Evolutionary conservation across 2,797 vertebrate species (phyloP), one percentile per base, ranked within the genome.

Genomic region (Labroides dimidiatus): DNA sequence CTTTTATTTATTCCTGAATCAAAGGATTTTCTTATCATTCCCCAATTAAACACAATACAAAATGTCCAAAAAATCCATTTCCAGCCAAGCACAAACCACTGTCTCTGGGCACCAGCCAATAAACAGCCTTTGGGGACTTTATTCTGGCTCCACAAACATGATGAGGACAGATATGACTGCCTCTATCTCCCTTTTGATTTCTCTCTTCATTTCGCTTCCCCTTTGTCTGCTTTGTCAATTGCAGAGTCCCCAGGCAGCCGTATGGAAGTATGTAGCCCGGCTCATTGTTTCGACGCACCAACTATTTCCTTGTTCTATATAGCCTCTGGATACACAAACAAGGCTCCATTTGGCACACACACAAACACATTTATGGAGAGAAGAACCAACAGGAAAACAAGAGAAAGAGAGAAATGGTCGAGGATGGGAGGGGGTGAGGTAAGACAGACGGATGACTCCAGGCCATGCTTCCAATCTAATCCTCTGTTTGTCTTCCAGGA

Each of bases 401-500:
- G 39, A 71, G 64, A 68, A 54, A 59, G 44, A 50, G 75, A 70
- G 73, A 75, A 68, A 15, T 56, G 64, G 62, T 15, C 12, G 66
- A 44, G 61, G 53, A 48, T 44, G 77, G 56, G 16, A 62, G 72
- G 27, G 23, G 56, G 42, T 67, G 81, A 52, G 66, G 78, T 72
- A 82, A 82, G 77, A 81, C 67, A 87, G 79, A 84, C 64, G 77
- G 65, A 82, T 86, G 73, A 85, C 82, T 87, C 45, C 52, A 69
- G 87, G 89, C 82, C 76, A 78, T 86, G 82, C 88, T 92, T 88
- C 80, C 78, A 84, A 83, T 91, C 78, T 91, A 92, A 93, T 93
- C 87, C 87, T 81, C 59, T 89, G 90, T 90, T 92, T 92, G 89
- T 92, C 71, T 90, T 88, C 84, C 85, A 93, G 78, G 82, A 81